phyloP scores from a whole-genome alignment of 2,113 vertebrate species.

The Halichoeres trimaculatus region DNA sequence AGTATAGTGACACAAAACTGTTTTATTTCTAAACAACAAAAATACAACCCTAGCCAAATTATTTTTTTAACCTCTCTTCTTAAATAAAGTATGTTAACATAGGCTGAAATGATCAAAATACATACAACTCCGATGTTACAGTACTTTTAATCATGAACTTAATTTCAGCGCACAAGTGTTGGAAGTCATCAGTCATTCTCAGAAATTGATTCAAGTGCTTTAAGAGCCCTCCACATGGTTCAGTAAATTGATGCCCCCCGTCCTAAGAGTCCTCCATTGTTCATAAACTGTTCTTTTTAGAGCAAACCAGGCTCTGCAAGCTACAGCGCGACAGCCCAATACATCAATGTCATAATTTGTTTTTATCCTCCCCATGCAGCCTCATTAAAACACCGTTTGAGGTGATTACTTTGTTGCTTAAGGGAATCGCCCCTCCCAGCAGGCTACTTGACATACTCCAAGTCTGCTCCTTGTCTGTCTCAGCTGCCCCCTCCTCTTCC shows the following conservation, averaged over 20 bases:
- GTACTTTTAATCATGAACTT: too few species aligned
- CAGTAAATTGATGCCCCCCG: slow-evolving; percentile 27
- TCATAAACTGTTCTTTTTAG: slow-evolving; percentile 44
- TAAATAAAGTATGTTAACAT: not conserved
- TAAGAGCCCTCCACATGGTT: slow-evolving; percentile 21
- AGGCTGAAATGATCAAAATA: not conserved
- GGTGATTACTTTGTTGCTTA: slow-evolving; percentile 70
- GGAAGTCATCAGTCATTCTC: not conserved
- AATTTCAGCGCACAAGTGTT: not conserved
- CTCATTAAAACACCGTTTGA: slow-evolving; percentile 75
- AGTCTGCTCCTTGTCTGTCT: slow-evolving; percentile 43
- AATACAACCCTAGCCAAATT: too few species aligned
- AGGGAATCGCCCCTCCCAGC: slow-evolving; percentile 56
- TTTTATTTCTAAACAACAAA: too few species aligned
- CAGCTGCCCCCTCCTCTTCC: slow-evolving; percentile 5
- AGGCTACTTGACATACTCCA: slow-evolving; percentile 65
- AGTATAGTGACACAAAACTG: too few species aligned
- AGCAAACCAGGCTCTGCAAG: slow-evolving; percentile 32
- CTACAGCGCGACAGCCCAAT: slow-evolving; percentile 50
- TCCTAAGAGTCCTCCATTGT: slow-evolving; percentile 39
- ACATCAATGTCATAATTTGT: slow-evolving; percentile 76
- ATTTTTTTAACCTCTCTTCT: too few species aligned
- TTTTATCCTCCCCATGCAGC: slow-evolving; percentile 67
- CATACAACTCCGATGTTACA: too few species aligned
- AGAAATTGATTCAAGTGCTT: not conserved